These are phyloP conservation scores for Potamilus streckersoni DNA, from an alignment of 1,140 invertebrate species.

Conservation along the genomic window DNA sequence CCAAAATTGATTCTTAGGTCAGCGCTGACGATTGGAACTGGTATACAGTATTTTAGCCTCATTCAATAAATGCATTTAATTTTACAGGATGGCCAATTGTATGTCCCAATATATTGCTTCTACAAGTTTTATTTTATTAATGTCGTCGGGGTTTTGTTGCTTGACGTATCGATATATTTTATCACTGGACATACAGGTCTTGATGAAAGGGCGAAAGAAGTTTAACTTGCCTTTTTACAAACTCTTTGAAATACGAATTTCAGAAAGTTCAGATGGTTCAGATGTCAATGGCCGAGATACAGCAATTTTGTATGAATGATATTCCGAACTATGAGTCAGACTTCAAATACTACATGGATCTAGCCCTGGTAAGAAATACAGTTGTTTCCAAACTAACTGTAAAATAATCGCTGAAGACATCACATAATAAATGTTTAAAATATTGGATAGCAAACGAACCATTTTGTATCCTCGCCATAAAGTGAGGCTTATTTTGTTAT, in stretches of 20 bases:
- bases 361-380: conserved; percentile 34
- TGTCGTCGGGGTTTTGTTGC: not conserved
- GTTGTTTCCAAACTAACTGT: not conserved
- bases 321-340: conserved; percentile 6
- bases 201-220: not conserved
- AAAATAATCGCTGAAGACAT: not conserved
- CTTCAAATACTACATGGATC: conserved; percentile 36
- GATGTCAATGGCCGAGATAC: conserved; percentile 28
- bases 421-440: not conserved
- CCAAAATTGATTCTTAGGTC: no score
- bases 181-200: not conserved
- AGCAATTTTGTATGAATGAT: conserved; percentile 28
- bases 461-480: not conserved
- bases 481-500: no score
- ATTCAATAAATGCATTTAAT: not conserved
- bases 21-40: no score
- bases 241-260: not conserved
- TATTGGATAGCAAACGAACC: not conserved
- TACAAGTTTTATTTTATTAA: not conserved
- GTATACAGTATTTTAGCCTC: no score
- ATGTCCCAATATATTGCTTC: not conserved
- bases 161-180: not conserved
- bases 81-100: not conserved
- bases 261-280: conserved; percentile 23
- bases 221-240: not conserved